Evolutionary conservation across 2,888 invertebrate species (phyloP).

Genomic region (Leptarthrus brevirostris): DNA sequence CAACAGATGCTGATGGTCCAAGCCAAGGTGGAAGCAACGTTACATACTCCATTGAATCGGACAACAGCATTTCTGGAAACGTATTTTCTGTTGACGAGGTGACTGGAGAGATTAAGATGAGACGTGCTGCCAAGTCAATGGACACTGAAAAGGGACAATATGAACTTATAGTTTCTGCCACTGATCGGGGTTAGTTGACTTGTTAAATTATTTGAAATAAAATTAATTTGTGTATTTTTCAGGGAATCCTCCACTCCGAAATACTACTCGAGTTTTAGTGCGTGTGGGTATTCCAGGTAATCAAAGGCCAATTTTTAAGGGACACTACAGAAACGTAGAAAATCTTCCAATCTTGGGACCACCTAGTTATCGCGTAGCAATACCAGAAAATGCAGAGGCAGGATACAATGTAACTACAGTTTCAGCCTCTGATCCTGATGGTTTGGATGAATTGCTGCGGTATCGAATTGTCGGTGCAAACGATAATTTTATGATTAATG

Average conservation of each 20-base stretch:
- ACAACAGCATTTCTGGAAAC: constrained; percentile 76
- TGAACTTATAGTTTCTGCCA: constrained; percentile 75
- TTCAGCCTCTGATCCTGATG: constrained; percentile 82
- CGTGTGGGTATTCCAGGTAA: constrained; percentile 85
- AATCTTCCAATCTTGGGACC: constrained; percentile 73
- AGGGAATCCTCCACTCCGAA: constrained; percentile 74
- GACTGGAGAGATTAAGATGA: constrained; percentile 78
- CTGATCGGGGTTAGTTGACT: constrained; percentile 73
- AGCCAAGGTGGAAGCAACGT: constrained; percentile 77
- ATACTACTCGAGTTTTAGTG: constrained; percentile 75
- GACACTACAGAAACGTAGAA: constrained; percentile 74
- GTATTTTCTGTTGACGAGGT: constrained; percentile 75
- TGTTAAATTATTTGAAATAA: constrained; percentile 2
- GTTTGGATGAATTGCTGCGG: constrained; percentile 75
- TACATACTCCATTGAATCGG: constrained; percentile 74
- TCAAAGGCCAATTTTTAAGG: constrained; percentile 82
- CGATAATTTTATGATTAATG: constrained; percentile 82
- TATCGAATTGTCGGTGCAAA: constrained; percentile 81
- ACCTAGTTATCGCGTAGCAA: constrained; percentile 77
- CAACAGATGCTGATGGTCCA: constrained; percentile 80
- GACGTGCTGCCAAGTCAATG: constrained; percentile 75
- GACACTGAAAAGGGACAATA: constrained; percentile 82
- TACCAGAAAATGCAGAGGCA: constrained; percentile 77
- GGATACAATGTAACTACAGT: constrained; percentile 79
- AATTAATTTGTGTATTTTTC: not conserved